Evolutionary conservation across 1,140 invertebrate species (phyloP), one percentile per base, ranked within the genome.

Genomic region (Brachionus asplanchnoidis): DNA sequence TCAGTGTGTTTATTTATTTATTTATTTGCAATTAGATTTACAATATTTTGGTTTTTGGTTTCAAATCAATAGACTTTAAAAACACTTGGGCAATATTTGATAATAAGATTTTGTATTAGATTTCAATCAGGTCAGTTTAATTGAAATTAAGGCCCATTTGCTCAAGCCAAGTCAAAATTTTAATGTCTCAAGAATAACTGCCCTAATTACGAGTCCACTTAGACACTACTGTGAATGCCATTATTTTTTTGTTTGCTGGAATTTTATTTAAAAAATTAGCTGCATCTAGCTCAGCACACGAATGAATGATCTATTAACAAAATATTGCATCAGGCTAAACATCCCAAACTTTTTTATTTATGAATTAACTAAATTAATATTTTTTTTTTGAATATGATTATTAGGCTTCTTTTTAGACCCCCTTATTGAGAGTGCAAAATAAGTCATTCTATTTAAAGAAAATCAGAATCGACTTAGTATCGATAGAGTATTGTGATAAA

Each of bases 1-100:
- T 73, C 36, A 73, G 28, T 73, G 11, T 73, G 66, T 68, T 68
- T 32, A 68, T 32, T 32, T 68, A 40, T 73, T 73, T 73, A 73
- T 73, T 73, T 73, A 73, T 73, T 73, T 73, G 28, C 68, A 40
- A 73, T 73, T 40, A 42, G 68, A 42, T 73, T 73, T 73, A 42
- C 12, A 73, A 40, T 73, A 40, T 73, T 73, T 73, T 40, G 28
- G 36, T 40, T 40, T 73, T 40, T n/a, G 68, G 68, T 73, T 73
- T 40, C 28, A 73, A 73, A 40, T 73, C 68, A 42, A 42, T 73
- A 40, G 36, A 73, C 17, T 73, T 44, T 42, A 42, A 73, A 42
- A 73, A 73, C 28, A 42, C 28, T 40, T 42, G 68, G 32, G 68
- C 36, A 40, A 73, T 73, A 42, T 73, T 42, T 73, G 68, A 73